Evolutionary conservation across 2,113 vertebrate species (phyloP).

Genomic region (Crypturellus undulatus): DNA sequence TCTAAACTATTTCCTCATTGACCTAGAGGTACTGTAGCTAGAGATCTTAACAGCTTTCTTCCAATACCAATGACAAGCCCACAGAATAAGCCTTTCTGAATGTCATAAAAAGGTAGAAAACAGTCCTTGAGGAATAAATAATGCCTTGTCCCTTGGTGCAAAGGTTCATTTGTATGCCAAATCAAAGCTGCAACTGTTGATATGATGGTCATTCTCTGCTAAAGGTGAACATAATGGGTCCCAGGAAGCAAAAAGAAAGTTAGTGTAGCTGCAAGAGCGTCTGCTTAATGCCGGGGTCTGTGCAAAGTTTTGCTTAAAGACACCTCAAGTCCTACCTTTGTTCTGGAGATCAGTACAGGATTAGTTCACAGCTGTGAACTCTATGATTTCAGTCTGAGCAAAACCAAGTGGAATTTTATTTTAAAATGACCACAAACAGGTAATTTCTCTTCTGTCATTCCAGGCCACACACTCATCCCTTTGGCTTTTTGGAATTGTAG

Average conservation of each 20-base stretch:
- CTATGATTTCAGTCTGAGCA: neutral
- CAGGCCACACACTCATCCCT: neutral
- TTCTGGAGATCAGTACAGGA: neutral
- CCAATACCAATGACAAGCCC: accelerated
- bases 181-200: neutral
- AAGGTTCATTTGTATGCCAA: neutral
- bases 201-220: neutral
- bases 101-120: neutral
- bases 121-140: neutral
- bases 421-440: neutral
- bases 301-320: neutral
- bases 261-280: neutral
- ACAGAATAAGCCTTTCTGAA: neutral
- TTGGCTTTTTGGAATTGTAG: neutral
- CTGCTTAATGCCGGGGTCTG: neutral
- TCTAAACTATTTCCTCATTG: neutral
- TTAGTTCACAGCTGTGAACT: neutral
- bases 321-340: neutral
- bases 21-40: neutral
- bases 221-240: neutral
- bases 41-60: neutral
- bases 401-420: neutral
- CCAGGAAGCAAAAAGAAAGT: neutral
- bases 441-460: neutral
- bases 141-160: neutral